phyloP scores from a whole-genome alignment of 2,113 vertebrate species.

The Pangasianodon gigas region DNA sequence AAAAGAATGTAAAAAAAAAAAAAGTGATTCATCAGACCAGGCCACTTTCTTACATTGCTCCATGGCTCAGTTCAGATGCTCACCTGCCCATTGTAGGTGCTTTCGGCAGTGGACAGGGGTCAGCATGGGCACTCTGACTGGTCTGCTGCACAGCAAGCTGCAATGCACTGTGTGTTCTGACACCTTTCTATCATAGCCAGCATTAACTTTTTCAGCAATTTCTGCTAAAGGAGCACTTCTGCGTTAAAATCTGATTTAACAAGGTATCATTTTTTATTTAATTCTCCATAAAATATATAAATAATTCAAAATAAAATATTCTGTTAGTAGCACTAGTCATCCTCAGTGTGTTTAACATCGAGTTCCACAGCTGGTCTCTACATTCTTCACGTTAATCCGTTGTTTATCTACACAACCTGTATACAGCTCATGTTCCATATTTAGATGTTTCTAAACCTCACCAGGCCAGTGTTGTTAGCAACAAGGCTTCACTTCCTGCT shows the following conservation, averaged over 20 bases:
- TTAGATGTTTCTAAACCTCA: not conserved
- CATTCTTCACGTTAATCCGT: not conserved
- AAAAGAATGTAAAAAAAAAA: too few relatives aligned
- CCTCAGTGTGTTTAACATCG: conserved; percentile 15
- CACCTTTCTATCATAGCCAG: too few relatives aligned
- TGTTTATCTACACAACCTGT: conserved; percentile 3
- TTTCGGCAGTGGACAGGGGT: too few relatives aligned
- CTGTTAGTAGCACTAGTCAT: not conserved
- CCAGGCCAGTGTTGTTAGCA: not conserved
- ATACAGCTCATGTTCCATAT: not conserved
- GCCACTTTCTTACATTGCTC: too few relatives aligned
- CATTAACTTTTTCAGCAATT: too few relatives aligned
- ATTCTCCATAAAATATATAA: not conserved
- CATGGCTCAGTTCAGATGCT: too few relatives aligned
- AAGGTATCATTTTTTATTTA: not conserved
- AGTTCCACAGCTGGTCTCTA: conserved; percentile 46
- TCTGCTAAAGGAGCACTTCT: too few relatives aligned
- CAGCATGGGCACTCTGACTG: too few relatives aligned
- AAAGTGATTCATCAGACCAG: too few relatives aligned
- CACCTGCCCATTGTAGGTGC: too few relatives aligned
- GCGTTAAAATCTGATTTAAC: not conserved
- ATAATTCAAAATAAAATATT: not conserved
- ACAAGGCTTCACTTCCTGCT: not conserved
- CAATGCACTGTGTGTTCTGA: too few relatives aligned
- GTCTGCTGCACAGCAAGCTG: too few relatives aligned